Evolutionary conservation across 1,140 invertebrate species (phyloP).

Genomic region (Danaus melanippus): DNA sequence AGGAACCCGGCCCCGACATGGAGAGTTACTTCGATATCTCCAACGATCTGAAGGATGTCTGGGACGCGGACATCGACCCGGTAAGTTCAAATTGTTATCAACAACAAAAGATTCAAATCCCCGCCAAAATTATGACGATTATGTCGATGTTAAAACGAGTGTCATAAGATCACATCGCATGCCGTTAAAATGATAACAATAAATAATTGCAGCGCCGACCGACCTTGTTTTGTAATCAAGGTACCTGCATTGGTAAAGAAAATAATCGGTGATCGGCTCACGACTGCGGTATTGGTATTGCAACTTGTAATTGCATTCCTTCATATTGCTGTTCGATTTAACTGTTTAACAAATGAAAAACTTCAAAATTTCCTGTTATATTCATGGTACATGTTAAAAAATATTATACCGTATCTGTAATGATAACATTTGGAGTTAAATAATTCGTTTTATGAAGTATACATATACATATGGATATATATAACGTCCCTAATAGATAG

Average conservation of each 20-base stretch:
- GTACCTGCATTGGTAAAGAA: constrained; percentile 31
- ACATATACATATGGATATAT: too few relatives aligned
- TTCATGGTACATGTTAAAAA: too few relatives aligned
- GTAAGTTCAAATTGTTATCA: constrained; percentile 73
- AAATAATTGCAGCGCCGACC: constrained; percentile 22
- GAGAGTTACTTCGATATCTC: constrained; percentile 80
- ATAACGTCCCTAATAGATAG: too few relatives aligned
- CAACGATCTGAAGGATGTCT: constrained; percentile 81
- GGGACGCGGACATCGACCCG: constrained; percentile 84
- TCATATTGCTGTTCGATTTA: constrained; percentile 7
- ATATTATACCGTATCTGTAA: too few relatives aligned
- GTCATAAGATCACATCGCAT: constrained; percentile 17
- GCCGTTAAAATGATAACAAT: constrained; percentile 24
- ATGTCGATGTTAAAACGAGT: too few relatives aligned
- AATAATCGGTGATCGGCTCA: constrained; percentile 26
- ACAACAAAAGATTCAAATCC: constrained; percentile 12
- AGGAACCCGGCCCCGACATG: constrained; percentile 65
- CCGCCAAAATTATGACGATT: constrained; percentile 9
- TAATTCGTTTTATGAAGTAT: too few relatives aligned
- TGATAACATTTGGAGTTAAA: too few relatives aligned
- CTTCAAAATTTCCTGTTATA: too few relatives aligned
- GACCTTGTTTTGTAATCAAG: constrained; percentile 36
- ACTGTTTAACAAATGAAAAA: too few relatives aligned
- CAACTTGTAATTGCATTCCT: constrained; percentile 23
- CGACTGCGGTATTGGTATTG: constrained; percentile 22